Evolutionary conservation across 2,797 vertebrate genomes (phyloP), one percentile per base, ranked within the genome.

Genomic region (Coccyzus lansbergi): DNA sequence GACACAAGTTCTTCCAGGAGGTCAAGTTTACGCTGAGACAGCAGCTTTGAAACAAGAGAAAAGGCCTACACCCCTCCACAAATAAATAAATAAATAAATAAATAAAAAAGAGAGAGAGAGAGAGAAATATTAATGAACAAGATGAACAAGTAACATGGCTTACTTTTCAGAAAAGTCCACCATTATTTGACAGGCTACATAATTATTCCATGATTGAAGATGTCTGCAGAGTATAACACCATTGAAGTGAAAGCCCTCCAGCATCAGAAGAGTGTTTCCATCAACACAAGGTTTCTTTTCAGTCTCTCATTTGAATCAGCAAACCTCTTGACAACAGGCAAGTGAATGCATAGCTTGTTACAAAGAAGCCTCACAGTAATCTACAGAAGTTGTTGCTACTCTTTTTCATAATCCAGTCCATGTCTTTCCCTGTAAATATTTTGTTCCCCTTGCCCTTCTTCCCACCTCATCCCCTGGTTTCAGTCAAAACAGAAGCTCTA

Each of bases 1-100:
- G 98, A 98, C 24, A 99, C 98, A 33, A 99, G 98, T 31, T 98
- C 98, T 34, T 99, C 98, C 86, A 99, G 96, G 15, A 98, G 97
- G n/a, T 99, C 97, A 96, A 99, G 99, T 95, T 98, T 98, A 95
- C 98, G 98, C 67, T 97, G 97, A 59, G 99, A 99, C 89, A 99
- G 92, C 91, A 99, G 98, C 53, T 96, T 98, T 92, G 99, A 99
- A 24, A 99, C 99, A 85, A 98, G 98, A 36, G 97, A 97, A 95
- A 99, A 99, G 26, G 99, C 99, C 99, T 99, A 88, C 25, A 70
- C 59, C n/a, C n/a, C n/a, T n/a, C n/a, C n/a, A n/a, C n/a, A n/a
- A n/a, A n/a, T n/a, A n/a, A n/a, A n/a, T n/a, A n/a, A n/a, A n/a
- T n/a, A n/a, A n/a, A n/a, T n/a, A n/a, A n/a, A n/a, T n/a, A 40